Conservation (phyloP, 2,797 vertebrate species). For the Protonibea diacanthus region DNA sequence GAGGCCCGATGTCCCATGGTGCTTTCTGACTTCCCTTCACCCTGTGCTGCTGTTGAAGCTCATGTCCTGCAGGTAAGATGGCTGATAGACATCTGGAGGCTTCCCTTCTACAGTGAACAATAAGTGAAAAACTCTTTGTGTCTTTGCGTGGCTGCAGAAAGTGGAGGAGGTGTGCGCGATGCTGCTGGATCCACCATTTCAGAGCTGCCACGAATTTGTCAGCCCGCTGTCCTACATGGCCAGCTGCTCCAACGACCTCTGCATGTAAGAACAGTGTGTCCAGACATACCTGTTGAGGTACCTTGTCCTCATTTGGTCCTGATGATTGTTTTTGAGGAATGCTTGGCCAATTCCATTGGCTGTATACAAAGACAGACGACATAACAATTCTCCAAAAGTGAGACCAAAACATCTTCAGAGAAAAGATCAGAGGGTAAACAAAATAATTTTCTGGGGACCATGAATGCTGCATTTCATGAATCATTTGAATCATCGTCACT, state of each 20-base stretch:
- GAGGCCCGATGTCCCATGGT: conserved; percentile 71
- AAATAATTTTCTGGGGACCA: not conserved
- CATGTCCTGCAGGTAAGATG: conserved; percentile 85
- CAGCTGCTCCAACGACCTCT: conserved; percentile 96
- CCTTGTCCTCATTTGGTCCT: not conserved
- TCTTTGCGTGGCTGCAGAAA: conserved; percentile 80
- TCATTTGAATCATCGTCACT: not conserved
- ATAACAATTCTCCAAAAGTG: no score
- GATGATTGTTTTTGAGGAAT: not conserved
- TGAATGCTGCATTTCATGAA: not conserved
- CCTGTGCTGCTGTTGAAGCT: conserved; percentile 86
- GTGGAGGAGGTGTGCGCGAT: conserved; percentile 86
- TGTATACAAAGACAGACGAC: no score
- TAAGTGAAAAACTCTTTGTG: not conserved
- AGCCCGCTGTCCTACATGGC: conserved; percentile 94
- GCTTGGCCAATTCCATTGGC: not conserved
- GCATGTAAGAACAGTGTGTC: conserved; percentile 87
- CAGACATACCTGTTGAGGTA: not conserved
- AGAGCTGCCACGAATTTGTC: conserved; percentile 93
- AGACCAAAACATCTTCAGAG: no score
- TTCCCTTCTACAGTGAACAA: not conserved
- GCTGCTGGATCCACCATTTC: conserved; percentile 90
- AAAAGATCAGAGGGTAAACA: no score
- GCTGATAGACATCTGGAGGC: not conserved
- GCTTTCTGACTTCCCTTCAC: conserved; percentile 84